Conservation (phyloP, 2,888 invertebrate species). For the Papilio gigon region DNA sequence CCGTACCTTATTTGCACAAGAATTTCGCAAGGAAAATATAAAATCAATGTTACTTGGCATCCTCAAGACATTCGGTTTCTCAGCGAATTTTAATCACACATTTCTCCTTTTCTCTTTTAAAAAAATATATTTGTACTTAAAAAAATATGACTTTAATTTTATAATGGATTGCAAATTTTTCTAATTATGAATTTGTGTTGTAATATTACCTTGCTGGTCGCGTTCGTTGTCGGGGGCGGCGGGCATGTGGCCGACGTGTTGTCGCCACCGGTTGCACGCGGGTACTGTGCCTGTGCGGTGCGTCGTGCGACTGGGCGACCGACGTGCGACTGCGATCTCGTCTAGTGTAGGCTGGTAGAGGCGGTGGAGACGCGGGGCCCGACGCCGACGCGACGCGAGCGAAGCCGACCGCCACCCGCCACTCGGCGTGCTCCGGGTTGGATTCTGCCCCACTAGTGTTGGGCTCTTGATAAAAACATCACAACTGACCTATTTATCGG, state of each 20-base stretch:
- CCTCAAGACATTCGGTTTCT: constrained; percentile 35
- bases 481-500: constrained; percentile 56
- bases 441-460: constrained; percentile 52
- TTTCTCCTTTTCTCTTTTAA: not conserved
- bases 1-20: constrained; percentile 16
- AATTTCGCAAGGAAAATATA: constrained; percentile 33
- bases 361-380: not conserved
- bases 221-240: constrained; percentile 49
- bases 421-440: constrained; percentile 54
- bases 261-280: constrained; percentile 65
- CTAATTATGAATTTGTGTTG: constrained; percentile 42
- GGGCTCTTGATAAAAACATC: constrained; percentile 44
- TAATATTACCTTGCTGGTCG: constrained; percentile 61
- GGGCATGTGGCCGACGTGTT: constrained; percentile 57
- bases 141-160: constrained; percentile 14
- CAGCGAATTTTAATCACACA: constrained; percentile 20
- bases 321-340: not conserved
- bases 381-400: constrained; percentile 1
- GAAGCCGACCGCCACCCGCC: constrained; percentile 4
- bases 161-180: not conserved
- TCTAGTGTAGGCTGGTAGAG: not conserved
- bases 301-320: constrained; percentile 24
- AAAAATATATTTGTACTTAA: not conserved
- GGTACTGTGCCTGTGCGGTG: constrained; percentile 53
- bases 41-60: constrained; percentile 41